A percentile compares a stretch with the other conserved stretches of the same genome.
Evolutionary conservation across 2,888 invertebrate genomes (phyloP).

Genomic region (Pristionchus maxplancki): DNA sequence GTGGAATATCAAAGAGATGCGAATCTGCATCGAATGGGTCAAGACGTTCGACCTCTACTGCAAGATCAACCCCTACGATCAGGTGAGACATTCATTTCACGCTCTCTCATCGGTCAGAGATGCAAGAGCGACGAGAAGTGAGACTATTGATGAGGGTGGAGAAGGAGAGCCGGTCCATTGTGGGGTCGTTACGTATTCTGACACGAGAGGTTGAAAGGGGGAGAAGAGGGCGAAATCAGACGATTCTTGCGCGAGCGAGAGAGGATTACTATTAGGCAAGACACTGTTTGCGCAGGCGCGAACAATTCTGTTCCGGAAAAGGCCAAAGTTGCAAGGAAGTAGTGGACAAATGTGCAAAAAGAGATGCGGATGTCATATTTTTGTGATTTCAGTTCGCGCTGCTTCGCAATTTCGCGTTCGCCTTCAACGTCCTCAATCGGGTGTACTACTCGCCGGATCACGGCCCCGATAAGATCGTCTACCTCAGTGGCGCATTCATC

Average conservation of each 20-base stretch:
- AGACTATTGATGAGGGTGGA: conserved; percentile 56
- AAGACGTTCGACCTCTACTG: conserved; percentile 76
- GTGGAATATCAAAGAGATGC: conserved; percentile 77
- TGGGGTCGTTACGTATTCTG: conserved; percentile 2
- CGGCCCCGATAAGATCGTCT: conserved; percentile 77
- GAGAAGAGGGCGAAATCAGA: not conserved
- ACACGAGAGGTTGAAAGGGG: conserved; percentile 20
- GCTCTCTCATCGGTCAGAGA: not conserved
- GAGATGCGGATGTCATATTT: not conserved
- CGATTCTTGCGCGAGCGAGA: not conserved
- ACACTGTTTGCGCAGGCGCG: not conserved
- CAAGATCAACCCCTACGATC: conserved; percentile 67
- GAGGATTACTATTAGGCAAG: conserved; percentile 11
- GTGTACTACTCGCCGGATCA: conserved; percentile 75
- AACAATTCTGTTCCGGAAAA: not conserved
- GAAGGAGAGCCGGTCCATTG: not conserved
- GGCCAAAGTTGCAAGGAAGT: not conserved
- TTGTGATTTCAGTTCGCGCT: conserved; percentile 69
- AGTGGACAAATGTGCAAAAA: not conserved
- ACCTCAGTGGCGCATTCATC: conserved; percentile 76
- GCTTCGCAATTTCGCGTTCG: conserved; percentile 76
- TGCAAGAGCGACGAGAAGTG: conserved; percentile 54
- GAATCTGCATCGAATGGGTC: conserved; percentile 76
- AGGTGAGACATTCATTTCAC: conserved; percentile 65
- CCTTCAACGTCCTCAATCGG: conserved; percentile 76